These are phyloP conservation scores for Rhea americana DNA, from an alignment of 2,113 vertebrate genomes.

Conservation along the genomic window DNA sequence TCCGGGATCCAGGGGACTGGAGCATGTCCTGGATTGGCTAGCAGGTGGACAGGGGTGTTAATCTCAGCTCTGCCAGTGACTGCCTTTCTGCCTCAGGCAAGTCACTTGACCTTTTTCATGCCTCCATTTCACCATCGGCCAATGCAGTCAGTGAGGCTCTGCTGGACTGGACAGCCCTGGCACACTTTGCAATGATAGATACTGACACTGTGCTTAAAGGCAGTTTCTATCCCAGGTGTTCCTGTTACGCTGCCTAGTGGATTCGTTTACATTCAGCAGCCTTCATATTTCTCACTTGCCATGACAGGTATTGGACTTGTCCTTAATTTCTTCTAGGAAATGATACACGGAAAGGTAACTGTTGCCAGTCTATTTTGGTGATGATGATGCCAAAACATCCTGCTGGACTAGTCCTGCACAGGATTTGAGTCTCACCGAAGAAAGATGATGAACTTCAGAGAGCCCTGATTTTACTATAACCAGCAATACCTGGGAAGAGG, in stretches of 20 bases:
- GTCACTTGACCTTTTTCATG: neutral
- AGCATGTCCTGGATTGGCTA: neutral
- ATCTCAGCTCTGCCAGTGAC: neutral
- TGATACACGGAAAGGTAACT: constrained; percentile 27
- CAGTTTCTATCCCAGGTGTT: neutral
- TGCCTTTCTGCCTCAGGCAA: neutral
- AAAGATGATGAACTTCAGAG: constrained; percentile 7
- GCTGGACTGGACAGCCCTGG: neutral
- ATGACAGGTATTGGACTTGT: rapidly evolving
- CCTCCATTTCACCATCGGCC: constrained; percentile 22
- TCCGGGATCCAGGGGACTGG: neutral
- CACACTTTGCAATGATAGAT: neutral
- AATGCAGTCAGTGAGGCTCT: neutral
- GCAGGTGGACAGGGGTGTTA: neutral
- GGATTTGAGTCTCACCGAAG: constrained; percentile 34
- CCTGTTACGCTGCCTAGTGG: rapidly evolving
- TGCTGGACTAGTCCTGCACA: constrained; percentile 33
- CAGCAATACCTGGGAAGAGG: neutral
- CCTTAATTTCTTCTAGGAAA: neutral
- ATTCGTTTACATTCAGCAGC: neutral
- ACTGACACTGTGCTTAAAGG: neutral
- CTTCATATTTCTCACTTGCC: neutral
- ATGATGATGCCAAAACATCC: constrained; percentile 22
- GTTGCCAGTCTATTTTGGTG: neutral
- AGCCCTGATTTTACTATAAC: neutral